These are phyloP conservation scores for Clavelina lepadiformis DNA, from an alignment of 23 tunicate species.

Conservation along the genomic window DNA sequence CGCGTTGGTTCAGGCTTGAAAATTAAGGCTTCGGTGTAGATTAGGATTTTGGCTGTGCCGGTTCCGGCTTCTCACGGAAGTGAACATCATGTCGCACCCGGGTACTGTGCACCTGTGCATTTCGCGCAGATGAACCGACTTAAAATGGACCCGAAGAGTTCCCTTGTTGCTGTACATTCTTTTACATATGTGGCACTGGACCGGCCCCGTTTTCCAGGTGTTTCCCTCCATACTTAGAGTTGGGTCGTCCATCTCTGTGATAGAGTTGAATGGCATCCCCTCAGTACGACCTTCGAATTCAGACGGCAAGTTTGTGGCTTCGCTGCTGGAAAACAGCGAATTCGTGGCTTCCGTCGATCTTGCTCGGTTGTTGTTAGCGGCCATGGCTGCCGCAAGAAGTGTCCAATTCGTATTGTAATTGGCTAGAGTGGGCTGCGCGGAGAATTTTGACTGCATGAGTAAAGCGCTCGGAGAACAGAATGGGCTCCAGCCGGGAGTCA, in stretches of 20 bases:
- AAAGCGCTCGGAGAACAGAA: constrained; percentile 6
- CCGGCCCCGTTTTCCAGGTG: constrained; percentile 95
- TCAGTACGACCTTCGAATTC: constrained; percentile 9
- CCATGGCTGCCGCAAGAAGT: constrained; percentile 42
- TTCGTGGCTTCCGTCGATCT: neutral
- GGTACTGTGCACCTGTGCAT: constrained; percentile 94
- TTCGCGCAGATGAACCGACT: constrained; percentile 89
- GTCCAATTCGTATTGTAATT: constrained; percentile 1
- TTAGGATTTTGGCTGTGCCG: constrained; percentile 95
- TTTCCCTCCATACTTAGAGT: constrained; percentile 85
- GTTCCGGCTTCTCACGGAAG: constrained; percentile 90
- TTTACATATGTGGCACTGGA: constrained; percentile 80
- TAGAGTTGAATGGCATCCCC: constrained; percentile 27
- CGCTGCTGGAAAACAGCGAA: neutral
- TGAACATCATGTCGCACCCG: constrained; percentile 91
- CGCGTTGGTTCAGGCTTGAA: too few species aligned
- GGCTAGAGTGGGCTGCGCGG: neutral
- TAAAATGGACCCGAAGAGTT: constrained; percentile 86
- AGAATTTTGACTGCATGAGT: constrained; percentile 1
- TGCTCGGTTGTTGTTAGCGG: constrained; percentile 10
- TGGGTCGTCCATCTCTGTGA: constrained; percentile 90
- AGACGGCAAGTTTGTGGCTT: neutral
- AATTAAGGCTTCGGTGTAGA: constrained; percentile 64
- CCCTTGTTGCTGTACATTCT: constrained; percentile 97
- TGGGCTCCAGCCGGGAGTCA: constrained; percentile 8